Evolutionary conservation across 2,888 invertebrate species (phyloP), one percentile per base, ranked within the genome.

Genomic region (Conops quadrifasciatus): DNA sequence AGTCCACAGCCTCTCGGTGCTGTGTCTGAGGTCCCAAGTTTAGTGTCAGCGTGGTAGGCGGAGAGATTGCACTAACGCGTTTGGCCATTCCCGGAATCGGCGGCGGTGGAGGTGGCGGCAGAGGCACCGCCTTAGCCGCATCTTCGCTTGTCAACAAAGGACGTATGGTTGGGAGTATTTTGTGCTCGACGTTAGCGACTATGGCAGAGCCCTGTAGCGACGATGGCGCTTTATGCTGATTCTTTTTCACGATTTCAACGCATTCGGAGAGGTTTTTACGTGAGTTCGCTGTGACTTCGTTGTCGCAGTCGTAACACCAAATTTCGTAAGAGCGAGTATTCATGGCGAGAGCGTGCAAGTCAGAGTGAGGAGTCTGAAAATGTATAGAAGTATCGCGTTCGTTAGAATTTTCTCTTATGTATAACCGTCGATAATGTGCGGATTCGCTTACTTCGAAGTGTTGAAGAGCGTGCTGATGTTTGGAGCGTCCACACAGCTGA

Each of bases 281-380:
- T 75, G 82, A 88, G 86, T 81, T 80, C 13, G 89, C 84, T 69
- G 88, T 88, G 19, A 94, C 88, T 85, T 92, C 91, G 77, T 88
- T 89, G 80, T 92, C 90, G 86, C 95, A 95, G 70, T 88, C 88
- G 81, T 93, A 94, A 86, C 95, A 95, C 90, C 93, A 94, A 30
- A 94, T 88, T 71, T 88, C 89, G 90, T 92, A 93, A 26, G 89
- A 86, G 47, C 89, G 89, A 30, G 92, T 92, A 82, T 94, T 92
- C 74, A 92, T 88, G 53, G 90, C 91, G 72, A 95, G 82, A 1
- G 90, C 88, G 86, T 95, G 95, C 62, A 88, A 89, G 82, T 94
- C 94, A 0, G 93, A 94, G 79, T 89, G 91, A 0, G 93, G 92
- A 1, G 90, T 92, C 82, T 86, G 70, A 2, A 11, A 19, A 36